A percentile compares a stretch with the other conserved stretches of the same genome.
Evolutionary conservation across 1,140 invertebrate genomes (phyloP).

Genomic region (Drosophila sucinea): DNA sequence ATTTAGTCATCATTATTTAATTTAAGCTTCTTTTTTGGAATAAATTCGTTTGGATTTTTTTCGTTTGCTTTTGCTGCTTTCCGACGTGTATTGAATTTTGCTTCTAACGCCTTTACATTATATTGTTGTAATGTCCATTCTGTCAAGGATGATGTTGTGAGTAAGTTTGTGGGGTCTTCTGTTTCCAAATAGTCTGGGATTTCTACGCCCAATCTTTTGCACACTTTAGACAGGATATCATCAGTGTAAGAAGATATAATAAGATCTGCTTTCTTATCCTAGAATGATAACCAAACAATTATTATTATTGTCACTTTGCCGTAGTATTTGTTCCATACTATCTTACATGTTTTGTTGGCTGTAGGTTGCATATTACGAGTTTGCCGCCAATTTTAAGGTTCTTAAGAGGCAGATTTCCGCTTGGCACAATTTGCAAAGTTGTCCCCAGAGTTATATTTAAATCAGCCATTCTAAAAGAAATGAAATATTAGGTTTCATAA

Average conservation of each 20-base stretch:
- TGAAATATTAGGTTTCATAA: constrained; percentile 1
- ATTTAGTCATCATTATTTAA: not conserved
- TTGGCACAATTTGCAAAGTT: constrained; percentile 98
- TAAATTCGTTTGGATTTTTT: not conserved
- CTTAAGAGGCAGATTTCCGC: constrained; percentile 95
- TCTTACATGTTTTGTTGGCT: constrained; percentile 97
- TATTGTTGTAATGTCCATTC: constrained; percentile 87
- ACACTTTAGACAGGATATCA: constrained; percentile 90
- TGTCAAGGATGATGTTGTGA: constrained; percentile 72
- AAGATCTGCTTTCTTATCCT: constrained; percentile 96
- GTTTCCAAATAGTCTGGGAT: constrained; percentile 88
- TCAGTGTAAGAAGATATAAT: constrained; percentile 96
- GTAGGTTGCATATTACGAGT: constrained; percentile 97
- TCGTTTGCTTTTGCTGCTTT: constrained; percentile 25
- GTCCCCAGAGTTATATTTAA: constrained; percentile 97
- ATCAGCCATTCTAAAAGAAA: constrained; percentile 90
- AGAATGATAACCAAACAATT: constrained; percentile 68
- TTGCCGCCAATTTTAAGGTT: constrained; percentile 94
- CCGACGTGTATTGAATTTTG: constrained; percentile 49
- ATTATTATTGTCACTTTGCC: not conserved
- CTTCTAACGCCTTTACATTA: constrained; percentile 60
- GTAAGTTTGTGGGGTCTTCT: constrained; percentile 87
- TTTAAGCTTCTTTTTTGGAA: constrained; percentile 10
- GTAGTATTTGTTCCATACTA: not conserved
- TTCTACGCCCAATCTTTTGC: constrained; percentile 88